A percentile compares a stretch with the other conserved stretches of the same genome.
Evolutionary conservation across 2,113 vertebrate species (phyloP).

Genomic region (Leptocoma aspasia): DNA sequence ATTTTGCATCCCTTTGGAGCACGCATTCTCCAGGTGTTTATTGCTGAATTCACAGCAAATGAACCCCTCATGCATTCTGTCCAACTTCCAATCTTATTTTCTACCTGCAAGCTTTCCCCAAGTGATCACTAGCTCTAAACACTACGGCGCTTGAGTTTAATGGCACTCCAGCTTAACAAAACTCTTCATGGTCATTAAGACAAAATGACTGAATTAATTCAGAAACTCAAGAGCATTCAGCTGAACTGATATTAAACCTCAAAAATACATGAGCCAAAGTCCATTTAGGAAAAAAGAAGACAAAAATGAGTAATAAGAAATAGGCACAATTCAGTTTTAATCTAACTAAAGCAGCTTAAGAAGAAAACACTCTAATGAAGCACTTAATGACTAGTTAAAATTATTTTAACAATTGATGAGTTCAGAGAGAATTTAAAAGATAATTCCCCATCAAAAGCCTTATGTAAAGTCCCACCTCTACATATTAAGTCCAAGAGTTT

Average conservation of each 20-base stretch:
- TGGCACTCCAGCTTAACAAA: slow-evolving; percentile 48
- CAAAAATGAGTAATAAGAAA: slow-evolving; percentile 33
- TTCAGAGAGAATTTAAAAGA: slow-evolving; percentile 12
- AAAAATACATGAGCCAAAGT: slow-evolving; percentile 31
- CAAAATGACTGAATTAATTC: slow-evolving; percentile 65
- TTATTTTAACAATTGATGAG: slow-evolving; percentile 45
- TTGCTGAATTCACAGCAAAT: slow-evolving; percentile 37
- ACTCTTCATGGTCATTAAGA: slow-evolving; percentile 57
- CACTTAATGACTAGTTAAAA: slow-evolving; percentile 50
- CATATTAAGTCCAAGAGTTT: background rate
- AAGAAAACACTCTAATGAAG: slow-evolving; percentile 60
- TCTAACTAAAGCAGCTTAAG: background rate
- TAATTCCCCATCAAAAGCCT: background rate
- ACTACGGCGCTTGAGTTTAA: slow-evolving; percentile 25
- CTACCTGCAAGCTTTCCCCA: slow-evolving; percentile 1
- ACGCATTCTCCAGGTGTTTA: background rate
- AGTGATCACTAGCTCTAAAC: background rate
- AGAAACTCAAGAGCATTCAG: slow-evolving; percentile 33
- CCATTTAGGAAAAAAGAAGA: slow-evolving; percentile 32
- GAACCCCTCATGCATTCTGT: background rate
- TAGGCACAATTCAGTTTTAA: slow-evolving; percentile 8
- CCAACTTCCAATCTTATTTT: slow-evolving; percentile 12
- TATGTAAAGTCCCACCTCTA: background rate
- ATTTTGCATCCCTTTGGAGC: background rate
- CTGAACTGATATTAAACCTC: slow-evolving; percentile 36